These are phyloP conservation scores for Lithophane socia DNA, from an alignment of 2,888 invertebrate genomes.

Conservation along the genomic window DNA sequence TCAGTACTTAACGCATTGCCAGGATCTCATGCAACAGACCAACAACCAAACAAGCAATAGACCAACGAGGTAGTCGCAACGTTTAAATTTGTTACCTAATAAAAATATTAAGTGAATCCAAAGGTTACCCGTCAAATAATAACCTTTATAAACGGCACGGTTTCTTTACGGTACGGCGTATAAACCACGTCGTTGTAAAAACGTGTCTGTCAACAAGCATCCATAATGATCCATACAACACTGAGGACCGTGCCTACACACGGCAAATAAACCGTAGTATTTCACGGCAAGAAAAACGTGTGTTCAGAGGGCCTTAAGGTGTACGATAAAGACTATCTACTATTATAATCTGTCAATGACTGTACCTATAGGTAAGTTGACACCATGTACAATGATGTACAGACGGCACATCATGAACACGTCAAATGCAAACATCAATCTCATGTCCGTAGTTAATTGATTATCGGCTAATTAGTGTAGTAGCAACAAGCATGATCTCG, in stretches of 20 bases:
- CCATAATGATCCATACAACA: too few species aligned
- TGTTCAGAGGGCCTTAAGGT: neutral
- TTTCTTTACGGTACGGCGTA: too few species aligned
- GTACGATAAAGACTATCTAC: neutral
- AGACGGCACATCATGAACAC: constrained; percentile 14
- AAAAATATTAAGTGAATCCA: too few species aligned
- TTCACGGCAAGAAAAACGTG: neutral
- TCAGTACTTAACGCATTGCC: neutral
- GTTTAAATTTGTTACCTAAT: too few species aligned
- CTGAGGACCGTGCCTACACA: too few species aligned
- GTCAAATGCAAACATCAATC: constrained; percentile 48
- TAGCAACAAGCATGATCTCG: constrained; percentile 20
- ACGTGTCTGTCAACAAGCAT: too few species aligned
- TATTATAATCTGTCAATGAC: neutral
- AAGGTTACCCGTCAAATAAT: too few species aligned
- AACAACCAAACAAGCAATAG: neutral
- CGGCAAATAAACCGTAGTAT: too few species aligned
- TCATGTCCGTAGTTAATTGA: constrained; percentile 31
- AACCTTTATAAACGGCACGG: too few species aligned
- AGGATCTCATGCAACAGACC: neutral
- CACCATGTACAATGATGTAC: constrained; percentile 5
- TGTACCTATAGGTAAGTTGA: neutral
- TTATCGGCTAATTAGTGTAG: constrained; percentile 36
- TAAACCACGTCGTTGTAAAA: too few species aligned
- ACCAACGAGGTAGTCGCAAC: neutral